Percentiles rank a stretch among this genome's conserved stretches.
Conservation (phyloP, 2,113 vertebrate genomes). For the Lontra canadensis region DNA sequence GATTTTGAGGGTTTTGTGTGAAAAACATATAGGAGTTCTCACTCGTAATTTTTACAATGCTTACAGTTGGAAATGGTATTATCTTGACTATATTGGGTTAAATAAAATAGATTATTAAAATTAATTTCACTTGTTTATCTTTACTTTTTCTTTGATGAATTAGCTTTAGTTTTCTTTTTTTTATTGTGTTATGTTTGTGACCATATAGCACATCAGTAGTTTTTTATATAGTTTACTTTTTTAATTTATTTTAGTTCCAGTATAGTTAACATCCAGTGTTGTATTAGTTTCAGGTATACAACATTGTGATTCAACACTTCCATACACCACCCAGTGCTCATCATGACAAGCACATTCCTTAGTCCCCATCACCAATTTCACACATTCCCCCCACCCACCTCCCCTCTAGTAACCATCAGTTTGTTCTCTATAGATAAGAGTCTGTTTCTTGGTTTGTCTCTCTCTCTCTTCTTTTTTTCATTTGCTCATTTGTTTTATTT, state of each 20-base stretch:
- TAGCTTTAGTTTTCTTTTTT: no score
- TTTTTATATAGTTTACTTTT: background rate
- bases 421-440: background rate
- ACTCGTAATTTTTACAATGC: background rate
- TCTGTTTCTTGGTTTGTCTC: background rate
- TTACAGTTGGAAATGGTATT: conserved; percentile 1
- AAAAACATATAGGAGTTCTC: background rate
- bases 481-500: background rate
- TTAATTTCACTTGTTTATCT: background rate
- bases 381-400: background rate
- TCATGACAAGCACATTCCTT: background rate
- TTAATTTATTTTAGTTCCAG: background rate
- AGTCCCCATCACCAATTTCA: background rate
- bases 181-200: no score
- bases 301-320: background rate
- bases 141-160: background rate
- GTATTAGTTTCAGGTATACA: background rate
- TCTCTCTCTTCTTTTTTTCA: background rate
- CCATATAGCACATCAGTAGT: no score
- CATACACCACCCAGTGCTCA: background rate
- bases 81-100: background rate
- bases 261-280: background rate
- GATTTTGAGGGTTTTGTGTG: background rate
- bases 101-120: background rate
- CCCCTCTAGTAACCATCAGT: background rate